phyloP scores from a whole-genome alignment of 2,113 vertebrate genomes.

The Syrmaticus mikado region DNA sequence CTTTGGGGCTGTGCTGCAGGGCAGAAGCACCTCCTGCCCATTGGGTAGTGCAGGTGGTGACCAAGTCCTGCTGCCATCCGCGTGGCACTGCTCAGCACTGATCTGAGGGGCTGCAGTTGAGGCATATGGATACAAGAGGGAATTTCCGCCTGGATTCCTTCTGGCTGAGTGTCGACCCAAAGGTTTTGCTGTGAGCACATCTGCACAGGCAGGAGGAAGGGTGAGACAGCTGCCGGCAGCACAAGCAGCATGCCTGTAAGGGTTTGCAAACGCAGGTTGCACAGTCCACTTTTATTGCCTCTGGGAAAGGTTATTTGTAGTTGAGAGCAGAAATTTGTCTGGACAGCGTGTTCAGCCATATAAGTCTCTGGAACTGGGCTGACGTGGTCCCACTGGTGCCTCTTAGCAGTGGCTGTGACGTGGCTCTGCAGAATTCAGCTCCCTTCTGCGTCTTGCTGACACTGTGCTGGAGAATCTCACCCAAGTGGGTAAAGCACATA shows the following conservation, averaged over 20 bases:
- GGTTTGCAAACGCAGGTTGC: accelerated
- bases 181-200: neutral
- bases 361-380: neutral
- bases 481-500: neutral
- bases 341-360: neutral
- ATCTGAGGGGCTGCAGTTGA: accelerated
- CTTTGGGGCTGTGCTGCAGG: neutral
- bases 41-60: neutral
- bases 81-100: neutral
- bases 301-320: neutral
- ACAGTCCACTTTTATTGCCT: neutral
- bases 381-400: neutral
- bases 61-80: accelerated
- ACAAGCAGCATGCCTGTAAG: neutral
- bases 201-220: neutral
- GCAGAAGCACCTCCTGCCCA: neutral
- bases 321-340: neutral
- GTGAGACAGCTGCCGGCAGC: neutral
- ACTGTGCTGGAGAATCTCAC: neutral
- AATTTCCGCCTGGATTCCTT: neutral
- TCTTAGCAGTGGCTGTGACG: neutral
- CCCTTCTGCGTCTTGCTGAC: neutral
- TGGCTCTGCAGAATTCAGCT: neutral
- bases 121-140: neutral
- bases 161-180: accelerated